Base-by-base conservation (phyloP, 2,797 vertebrate species). In the Enteromius unitaeniatus region DNA sequence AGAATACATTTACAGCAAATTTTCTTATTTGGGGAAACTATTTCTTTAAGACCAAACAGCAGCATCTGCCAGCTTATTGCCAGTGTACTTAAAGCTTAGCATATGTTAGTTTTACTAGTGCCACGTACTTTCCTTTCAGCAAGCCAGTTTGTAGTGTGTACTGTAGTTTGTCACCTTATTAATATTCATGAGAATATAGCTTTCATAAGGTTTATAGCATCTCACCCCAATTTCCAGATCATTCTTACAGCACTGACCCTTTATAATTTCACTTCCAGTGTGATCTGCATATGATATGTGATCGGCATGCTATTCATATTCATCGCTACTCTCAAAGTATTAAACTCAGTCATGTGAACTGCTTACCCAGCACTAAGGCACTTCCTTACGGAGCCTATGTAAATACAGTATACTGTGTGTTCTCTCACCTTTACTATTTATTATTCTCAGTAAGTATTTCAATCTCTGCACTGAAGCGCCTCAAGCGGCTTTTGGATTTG, bases 401-500 rank as follows among this genome's bases (percentile, higher is more conserved):
- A 73, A 79, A 37, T 26, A 74, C 11, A 47, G 21, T 40, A 26
- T 37, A 47, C 28, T 26, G 26, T 75, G 62, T 58, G 40, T 28
- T 73, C 19, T 69, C 40, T 76, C 47, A 75, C 60, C 37, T 85
- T 80, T 75, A 13, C 81, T 65, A 14, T 67, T 55, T 68, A 51
- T 68, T 74, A 67, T 73, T 79, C 83, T 55, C 47, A 17, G 42
- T 53, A 68, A 53, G 60, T 23, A 23, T 85, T 79, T 67, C 19
- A 65, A 37, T 76, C 47, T 76, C n/a, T 13, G n/a, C 47, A 55
- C 31, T 53, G 23, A 82, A 67, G 62, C 3, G 10, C 78, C 34
- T 75, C 31, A 15, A 42, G 55, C 2, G 7, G 11, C 19, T n/a
- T 37, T 69, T n/a, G 28, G 28, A 70, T 69, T 53, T 55, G 15